Evolutionary conservation across 2,113 vertebrate species (phyloP), one percentile per base, ranked within the genome.

Genomic region (Balaeniceps rex): DNA sequence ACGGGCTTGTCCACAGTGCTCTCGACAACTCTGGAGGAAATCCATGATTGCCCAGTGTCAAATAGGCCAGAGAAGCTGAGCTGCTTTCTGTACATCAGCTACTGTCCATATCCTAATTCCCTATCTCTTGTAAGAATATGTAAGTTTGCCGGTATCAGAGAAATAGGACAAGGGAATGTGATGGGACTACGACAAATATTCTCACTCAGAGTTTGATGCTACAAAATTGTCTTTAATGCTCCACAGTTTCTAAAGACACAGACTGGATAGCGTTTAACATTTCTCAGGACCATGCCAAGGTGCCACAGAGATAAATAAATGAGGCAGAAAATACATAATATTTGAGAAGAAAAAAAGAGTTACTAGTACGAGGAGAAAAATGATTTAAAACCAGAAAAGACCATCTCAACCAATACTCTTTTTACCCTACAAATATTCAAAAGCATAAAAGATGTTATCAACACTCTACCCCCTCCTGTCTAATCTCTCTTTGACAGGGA

Each of bases 11-110:
- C 89, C 71, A 83, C 87, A 57, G 65, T 2, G 12, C 74, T 94
- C 44, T 86, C 7, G 9, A 74, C 91, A 94, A 87, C 91, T 82
- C 97, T 84, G 78, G 63, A 95, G 79, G 79, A 94, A 96, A 96
- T 96, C 92, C 85, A 83, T 36, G 75, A 83, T 60, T 11, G 6
- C 28, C 36, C 57, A 60, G 54, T 77, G 78, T 77, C 75, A 61
- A 83, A 87, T 3, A 65, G 80, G 57, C 65, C 63, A 52, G 47
- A 63, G 70, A 65, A 46, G 21, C 81, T 44, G 51, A 31, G 46
- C 71, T 58, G 5, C 52, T 95, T 65, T 94, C 87, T 69, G 44
- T 46, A 25, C 14, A 24, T 14, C 25, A 55, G 40, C 70, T 82
- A 82, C 51, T 65, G 36, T 19, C 74, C 3, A 1, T 36, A 49